phyloP scores from a whole-genome alignment of 2,113 vertebrate genomes.

The Danionella cerebrum region DNA sequence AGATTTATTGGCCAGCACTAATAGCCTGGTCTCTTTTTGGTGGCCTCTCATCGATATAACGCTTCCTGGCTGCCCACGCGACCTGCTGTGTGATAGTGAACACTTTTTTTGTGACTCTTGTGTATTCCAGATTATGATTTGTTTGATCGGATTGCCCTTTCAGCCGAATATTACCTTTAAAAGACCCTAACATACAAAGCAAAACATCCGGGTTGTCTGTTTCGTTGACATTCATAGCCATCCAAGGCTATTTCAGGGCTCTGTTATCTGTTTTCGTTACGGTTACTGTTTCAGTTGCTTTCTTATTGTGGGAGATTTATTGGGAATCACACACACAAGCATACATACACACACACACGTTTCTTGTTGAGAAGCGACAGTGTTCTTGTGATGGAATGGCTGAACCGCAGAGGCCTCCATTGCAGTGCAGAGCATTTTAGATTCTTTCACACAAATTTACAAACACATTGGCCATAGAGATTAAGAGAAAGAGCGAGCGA shows the following conservation, averaged over 20 bases:
- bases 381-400: constrained; percentile 57
- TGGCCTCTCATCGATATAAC: constrained; percentile 64
- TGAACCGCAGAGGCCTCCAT: constrained; percentile 57
- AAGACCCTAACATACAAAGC: too few relatives aligned
- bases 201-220: neutral
- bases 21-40: constrained; percentile 57
- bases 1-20: constrained; percentile 70
- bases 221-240: neutral
- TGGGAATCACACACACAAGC: neutral
- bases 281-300: neutral
- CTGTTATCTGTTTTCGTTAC: neutral
- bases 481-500: constrained; percentile 27
- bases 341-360: constrained; percentile 37
- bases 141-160: neutral
- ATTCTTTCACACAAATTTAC: constrained; percentile 22
- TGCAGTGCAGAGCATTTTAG: constrained; percentile 45
- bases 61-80: constrained; percentile 49
- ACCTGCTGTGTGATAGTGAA: constrained; percentile 57
- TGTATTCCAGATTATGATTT: constrained; percentile 10
- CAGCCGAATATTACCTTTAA: neutral
- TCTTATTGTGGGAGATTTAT: neutral
- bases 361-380: constrained; percentile 55
- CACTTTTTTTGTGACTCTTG: constrained; percentile 41
- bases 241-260: neutral
- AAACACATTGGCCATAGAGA: constrained; percentile 31